phyloP scores from a whole-genome alignment of 2,888 invertebrate genomes.

The Callyntrura guangdongensis region DNA sequence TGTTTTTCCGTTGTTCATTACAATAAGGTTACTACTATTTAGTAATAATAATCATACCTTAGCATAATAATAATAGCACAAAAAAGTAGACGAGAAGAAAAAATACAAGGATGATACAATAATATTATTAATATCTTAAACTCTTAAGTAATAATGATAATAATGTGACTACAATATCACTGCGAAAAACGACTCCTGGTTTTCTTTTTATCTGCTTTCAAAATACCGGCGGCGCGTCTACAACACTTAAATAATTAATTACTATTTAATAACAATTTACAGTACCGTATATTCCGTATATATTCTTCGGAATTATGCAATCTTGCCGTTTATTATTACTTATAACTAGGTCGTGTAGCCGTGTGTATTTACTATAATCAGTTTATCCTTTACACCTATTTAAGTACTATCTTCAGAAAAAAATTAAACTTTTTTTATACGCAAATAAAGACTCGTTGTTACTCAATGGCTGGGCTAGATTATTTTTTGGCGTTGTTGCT shows the following conservation, averaged over 20 bases:
- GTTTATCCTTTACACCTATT: neutral
- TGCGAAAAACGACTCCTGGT: conserved; percentile 2
- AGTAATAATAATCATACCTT: conserved; percentile 19
- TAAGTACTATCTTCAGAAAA: conserved; percentile 48
- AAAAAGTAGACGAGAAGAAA: conserved; percentile 71
- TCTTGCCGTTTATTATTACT: conserved; percentile 33
- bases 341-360: neutral
- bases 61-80: conserved; percentile 73
- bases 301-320: conserved; percentile 14
- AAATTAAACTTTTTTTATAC: conserved; percentile 32
- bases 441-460: conserved; percentile 25
- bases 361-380: neutral
- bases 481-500: neutral
- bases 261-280: neutral
- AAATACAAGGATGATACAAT: conserved; percentile 63
- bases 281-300: too few relatives aligned
- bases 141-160: conserved; percentile 41
- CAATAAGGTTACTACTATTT: neutral
- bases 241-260: neutral
- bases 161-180: conserved; percentile 79
- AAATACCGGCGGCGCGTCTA: conserved; percentile 12
- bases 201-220: neutral
- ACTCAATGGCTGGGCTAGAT: conserved; percentile 7
- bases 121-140: conserved; percentile 26
- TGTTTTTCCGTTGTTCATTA: neutral